Evolutionary conservation across 2,797 vertebrate species (phyloP).

Genomic region (Tokudaia muenninki): DNA sequence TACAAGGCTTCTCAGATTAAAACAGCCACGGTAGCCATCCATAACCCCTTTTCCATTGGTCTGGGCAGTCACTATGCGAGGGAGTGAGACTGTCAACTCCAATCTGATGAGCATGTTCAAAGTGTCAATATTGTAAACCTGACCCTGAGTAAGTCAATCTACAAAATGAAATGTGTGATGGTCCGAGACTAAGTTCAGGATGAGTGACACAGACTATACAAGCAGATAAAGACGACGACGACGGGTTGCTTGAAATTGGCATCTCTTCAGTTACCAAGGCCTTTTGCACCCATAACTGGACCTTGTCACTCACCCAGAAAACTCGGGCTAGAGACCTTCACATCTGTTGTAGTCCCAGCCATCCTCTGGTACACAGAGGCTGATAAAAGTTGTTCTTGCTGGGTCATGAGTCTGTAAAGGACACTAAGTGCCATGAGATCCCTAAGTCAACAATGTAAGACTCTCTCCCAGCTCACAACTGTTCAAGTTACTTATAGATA

Average conservation of each 20-base stretch:
- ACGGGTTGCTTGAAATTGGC: not conserved
- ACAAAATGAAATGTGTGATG: slow-evolving; percentile 3
- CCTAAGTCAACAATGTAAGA: not conserved
- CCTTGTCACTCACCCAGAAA: not conserved
- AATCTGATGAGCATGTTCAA: not conserved
- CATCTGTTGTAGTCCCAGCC: not conserved
- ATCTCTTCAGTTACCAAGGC: slow-evolving; percentile 21
- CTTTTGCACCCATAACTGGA: slow-evolving; percentile 7
- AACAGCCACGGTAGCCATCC: not conserved
- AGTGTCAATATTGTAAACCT: not conserved
- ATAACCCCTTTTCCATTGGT: not conserved
- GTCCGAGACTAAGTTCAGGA: slow-evolving; percentile 24
- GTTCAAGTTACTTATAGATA: not conserved
- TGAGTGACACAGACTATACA: not conserved
- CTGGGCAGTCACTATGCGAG: not conserved
- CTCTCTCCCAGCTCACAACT: not conserved
- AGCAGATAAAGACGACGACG: not conserved
- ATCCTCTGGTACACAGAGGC: not conserved
- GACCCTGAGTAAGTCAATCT: not conserved
- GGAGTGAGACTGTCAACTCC: not conserved
- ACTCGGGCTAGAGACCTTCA: not conserved
- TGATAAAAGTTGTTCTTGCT: not conserved
- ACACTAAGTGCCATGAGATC: not conserved
- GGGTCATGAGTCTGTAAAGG: not conserved
- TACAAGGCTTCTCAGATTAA: not conserved